Base-by-base conservation (phyloP, 2,888 invertebrate species). In the Xylota sylvarum region DNA sequence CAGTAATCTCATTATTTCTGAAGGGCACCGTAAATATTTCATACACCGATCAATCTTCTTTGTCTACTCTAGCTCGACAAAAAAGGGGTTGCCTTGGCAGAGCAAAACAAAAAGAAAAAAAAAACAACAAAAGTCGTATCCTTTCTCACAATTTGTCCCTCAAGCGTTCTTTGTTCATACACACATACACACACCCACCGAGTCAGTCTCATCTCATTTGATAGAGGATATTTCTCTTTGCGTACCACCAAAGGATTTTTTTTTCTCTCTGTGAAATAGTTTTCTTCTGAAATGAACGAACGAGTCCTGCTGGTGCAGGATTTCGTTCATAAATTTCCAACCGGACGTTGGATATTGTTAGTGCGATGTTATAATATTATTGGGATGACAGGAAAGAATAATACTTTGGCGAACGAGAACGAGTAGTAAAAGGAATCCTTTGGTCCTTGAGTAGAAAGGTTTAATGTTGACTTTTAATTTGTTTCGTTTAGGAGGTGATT, bases 381-480 rank as follows among this genome's bases (percentile, higher is more conserved):
- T 72, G 37, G 65, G 62, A 67, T 85, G 85, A 85, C 85, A 85
- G 76, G 35, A 77, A 77, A 81, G 85, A 85, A 77, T 85, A 81
- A 85, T 85, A 85, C 50, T 40, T 48, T 27, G 48, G 64, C 48
- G 52, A 50, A 46, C 58, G 64, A 55, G 64, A 19, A 74, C 55
- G 23, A 50, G 27, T 60, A 27, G 27, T 30, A 52, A 52, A 77
- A 65, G 27, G 32, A 70, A 40, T 72, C 46, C 65, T 52, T 76
- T 65, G n/a, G 65, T 64, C 77, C 81, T 62, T 62, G n/a, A 23
- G 17, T 14, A 27, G 74, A 10, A 56, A 60, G 78, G 78, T 72
- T 83, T 83, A 73, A 72, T 76, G 85, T 85, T 85, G 81, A 76
- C 76, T 81, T 85, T 85, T 85, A 81, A 81, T 85, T 85, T 85